phyloP scores from a whole-genome alignment of 1,140 invertebrate species.

The Penaeus chinensis region DNA sequence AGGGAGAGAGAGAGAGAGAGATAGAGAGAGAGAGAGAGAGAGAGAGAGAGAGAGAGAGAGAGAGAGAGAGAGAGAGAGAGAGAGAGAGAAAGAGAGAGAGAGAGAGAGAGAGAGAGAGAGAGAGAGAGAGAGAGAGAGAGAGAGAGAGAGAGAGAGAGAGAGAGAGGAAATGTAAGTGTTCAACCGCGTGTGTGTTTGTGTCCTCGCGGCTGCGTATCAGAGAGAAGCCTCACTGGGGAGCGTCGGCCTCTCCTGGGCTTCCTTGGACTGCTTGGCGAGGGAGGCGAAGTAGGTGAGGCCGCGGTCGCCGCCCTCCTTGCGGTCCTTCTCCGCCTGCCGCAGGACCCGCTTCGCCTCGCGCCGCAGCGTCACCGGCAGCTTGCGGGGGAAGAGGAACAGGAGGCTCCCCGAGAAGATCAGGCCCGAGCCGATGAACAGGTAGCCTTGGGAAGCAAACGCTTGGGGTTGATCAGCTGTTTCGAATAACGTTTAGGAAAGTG shows the following conservation, averaged over 20 bases:
- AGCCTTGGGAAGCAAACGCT: background rate
- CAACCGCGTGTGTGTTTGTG: background rate
- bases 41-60: no score
- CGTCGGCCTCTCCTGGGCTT: conserved; percentile 13
- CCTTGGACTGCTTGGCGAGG: conserved; percentile 26
- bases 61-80: no score
- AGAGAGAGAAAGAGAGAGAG: no score
- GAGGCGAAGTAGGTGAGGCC: conserved; percentile 41
- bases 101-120: no score
- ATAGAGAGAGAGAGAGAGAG: no score
- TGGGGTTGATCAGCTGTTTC: background rate
- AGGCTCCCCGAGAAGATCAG: conserved; percentile 14
- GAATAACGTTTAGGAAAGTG: background rate
- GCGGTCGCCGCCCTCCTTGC: background rate
- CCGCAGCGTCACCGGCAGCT: conserved; percentile 22
- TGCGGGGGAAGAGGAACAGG: conserved; percentile 25
- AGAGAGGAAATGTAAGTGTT: background rate
- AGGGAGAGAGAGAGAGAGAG: background rate
- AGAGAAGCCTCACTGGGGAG: conserved; percentile 34
- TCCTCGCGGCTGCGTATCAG: background rate
- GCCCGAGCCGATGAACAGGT: conserved; percentile 26
- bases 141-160: no score
- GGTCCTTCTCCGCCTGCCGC: background rate
- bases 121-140: no score
- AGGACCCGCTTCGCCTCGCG: conserved; percentile 14